Conservation (phyloP, 2,888 invertebrate species). For the Orthosia cruda region DNA sequence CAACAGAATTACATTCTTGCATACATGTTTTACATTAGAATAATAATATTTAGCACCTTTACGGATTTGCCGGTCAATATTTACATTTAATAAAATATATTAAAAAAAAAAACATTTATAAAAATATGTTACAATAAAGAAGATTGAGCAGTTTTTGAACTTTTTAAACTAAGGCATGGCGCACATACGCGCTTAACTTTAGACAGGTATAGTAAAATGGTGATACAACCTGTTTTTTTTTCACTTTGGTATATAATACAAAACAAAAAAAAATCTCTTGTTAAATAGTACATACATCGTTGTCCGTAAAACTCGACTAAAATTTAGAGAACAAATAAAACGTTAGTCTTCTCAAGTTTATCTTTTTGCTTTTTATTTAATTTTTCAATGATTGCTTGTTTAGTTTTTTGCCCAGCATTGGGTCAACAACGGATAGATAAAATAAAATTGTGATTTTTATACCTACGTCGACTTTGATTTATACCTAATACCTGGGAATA, state of each 20-base stretch:
- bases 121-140: constrained; percentile 71
- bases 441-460: no score
- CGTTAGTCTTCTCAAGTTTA: no score
- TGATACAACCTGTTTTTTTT: neutral
- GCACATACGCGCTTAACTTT: constrained; percentile 8
- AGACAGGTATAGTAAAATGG: constrained; percentile 13
- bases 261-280: no score
- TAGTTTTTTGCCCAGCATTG: no score
- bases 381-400: no score
- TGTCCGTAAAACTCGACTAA: no score
- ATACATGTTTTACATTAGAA: constrained; percentile 42
- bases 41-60: constrained; percentile 72
- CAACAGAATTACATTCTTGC: constrained; percentile 39
- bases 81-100: constrained; percentile 58
- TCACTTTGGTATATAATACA: neutral
- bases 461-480: no score
- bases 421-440: no score
- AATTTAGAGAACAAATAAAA: no score
- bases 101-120: constrained; percentile 54
- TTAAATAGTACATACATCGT: no score
- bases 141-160: constrained; percentile 82
- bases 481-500: no score
- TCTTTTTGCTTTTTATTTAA: no score
- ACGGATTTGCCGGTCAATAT: constrained; percentile 64
- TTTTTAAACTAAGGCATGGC: constrained; percentile 26